These are phyloP conservation scores for Psilopsiagon aurifrons DNA, from an alignment of 2,113 vertebrate genomes.

Conservation along the genomic window DNA sequence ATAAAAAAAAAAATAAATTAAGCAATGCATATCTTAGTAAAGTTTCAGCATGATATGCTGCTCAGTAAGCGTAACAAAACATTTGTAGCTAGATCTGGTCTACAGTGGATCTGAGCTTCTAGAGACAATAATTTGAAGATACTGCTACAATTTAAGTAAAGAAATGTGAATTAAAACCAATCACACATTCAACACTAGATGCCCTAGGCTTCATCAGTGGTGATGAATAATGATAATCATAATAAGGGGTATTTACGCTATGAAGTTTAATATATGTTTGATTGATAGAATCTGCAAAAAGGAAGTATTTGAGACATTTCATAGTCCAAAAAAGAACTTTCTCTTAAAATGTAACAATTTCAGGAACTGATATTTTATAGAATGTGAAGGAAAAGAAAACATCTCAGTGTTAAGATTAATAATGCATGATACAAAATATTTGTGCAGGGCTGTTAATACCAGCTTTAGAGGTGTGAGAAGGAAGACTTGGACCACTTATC, in stretches of 20 bases:
- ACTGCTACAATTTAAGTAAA: not conserved
- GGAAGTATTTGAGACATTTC: not conserved
- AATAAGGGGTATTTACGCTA: not conserved
- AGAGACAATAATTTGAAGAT: not conserved
- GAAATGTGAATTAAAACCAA: not conserved
- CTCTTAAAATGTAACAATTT: not conserved
- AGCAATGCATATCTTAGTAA: not conserved
- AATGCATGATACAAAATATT: not conserved
- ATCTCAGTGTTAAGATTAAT: not conserved
- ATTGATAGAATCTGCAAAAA: not conserved
- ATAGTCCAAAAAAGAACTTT: not conserved
- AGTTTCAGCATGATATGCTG: not conserved
- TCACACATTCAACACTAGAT: not conserved
- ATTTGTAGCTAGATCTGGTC: not conserved
- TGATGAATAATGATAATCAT: not conserved
- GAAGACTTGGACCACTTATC: not conserved
- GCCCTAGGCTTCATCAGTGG: not conserved
- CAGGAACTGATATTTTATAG: not conserved
- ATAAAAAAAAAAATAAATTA: not conserved
- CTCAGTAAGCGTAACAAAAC: fast-evolving
- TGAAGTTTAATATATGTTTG: not conserved
- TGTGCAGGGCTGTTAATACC: not conserved
- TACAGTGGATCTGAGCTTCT: not conserved
- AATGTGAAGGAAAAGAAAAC: not conserved
- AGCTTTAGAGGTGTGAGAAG: not conserved